These are phyloP conservation scores for Anadara kagoshimensis DNA, from an alignment of 1,140 invertebrate genomes.

Conservation along the genomic window DNA sequence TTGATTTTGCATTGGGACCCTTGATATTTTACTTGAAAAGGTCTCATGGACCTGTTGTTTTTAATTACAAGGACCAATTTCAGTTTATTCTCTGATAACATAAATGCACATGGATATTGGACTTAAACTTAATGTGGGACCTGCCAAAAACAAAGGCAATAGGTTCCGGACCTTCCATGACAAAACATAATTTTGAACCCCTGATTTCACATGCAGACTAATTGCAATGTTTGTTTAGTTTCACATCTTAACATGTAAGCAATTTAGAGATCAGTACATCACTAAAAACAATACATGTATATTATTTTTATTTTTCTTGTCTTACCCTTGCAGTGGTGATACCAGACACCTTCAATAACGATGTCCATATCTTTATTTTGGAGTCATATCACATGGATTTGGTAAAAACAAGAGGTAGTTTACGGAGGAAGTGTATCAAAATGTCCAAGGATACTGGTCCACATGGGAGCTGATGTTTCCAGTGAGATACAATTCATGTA, in stretches of 20 bases:
- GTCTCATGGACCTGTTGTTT: too few relatives aligned
- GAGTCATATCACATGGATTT: slow-evolving; percentile 82
- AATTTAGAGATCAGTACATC: background rate
- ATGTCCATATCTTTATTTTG: slow-evolving; percentile 89
- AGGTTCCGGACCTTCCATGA: too few relatives aligned
- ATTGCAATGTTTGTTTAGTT: too few relatives aligned
- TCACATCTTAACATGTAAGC: background rate
- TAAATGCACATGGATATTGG: too few relatives aligned
- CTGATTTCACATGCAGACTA: too few relatives aligned
- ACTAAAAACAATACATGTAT: background rate
- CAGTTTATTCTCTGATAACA: too few relatives aligned
- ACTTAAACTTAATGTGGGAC: too few relatives aligned
- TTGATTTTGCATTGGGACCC: too few relatives aligned
- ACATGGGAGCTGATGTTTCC: slow-evolving; percentile 84
- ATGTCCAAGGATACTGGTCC: slow-evolving; percentile 87
- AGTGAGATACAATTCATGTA: slow-evolving; percentile 94
- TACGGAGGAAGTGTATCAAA: slow-evolving; percentile 91
- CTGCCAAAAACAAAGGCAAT: too few relatives aligned
- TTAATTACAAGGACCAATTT: too few relatives aligned
- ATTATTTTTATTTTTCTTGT: slow-evolving; percentile 10
- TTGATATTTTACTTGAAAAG: too few relatives aligned
- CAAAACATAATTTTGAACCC: too few relatives aligned
- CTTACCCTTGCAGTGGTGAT: slow-evolving; percentile 86
- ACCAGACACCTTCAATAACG: slow-evolving; percentile 88
- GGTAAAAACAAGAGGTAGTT: slow-evolving; percentile 82